These are phyloP conservation scores for Spea multiplicata DNA, from an alignment of 2,113 vertebrate genomes.

Conservation along the genomic window DNA sequence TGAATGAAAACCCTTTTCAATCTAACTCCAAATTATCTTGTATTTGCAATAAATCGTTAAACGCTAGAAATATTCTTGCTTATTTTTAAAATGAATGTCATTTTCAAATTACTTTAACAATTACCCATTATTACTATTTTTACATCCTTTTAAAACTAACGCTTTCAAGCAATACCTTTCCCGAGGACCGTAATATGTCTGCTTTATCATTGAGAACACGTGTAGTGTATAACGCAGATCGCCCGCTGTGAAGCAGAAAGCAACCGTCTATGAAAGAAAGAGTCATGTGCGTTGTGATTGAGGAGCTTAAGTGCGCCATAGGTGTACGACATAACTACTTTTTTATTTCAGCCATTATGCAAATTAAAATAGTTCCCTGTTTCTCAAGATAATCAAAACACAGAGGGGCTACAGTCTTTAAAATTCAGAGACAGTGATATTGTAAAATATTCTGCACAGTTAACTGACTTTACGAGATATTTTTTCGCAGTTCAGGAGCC, in stretches of 20 bases:
- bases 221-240: slow-evolving; percentile 24
- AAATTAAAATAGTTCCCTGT: slow-evolving; percentile 46
- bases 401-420: slow-evolving; percentile 42
- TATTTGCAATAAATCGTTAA: too few species aligned
- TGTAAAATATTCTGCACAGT: slow-evolving; percentile 51
- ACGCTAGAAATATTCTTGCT: too few species aligned
- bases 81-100: too few species aligned
- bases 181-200: slow-evolving; percentile 24
- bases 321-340: slow-evolving; percentile 19
- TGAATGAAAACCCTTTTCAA: too few species aligned
- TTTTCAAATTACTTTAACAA: too few species aligned
- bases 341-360: slow-evolving; percentile 44
- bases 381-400: slow-evolving; percentile 48
- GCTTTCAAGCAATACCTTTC: slow-evolving; percentile 27
- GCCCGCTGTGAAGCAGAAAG: slow-evolving; percentile 5
- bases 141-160: not conserved
- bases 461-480: slow-evolving; percentile 51
- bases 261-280: slow-evolving; percentile 19
- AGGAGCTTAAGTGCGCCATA: slow-evolving; percentile 34
- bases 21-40: too few species aligned
- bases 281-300: slow-evolving; percentile 10
- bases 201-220: slow-evolving; percentile 38
- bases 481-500: slow-evolving; percentile 53
- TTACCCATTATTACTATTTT: not conserved
- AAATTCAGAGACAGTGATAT: slow-evolving; percentile 47